phyloP scores from a whole-genome alignment of 2,113 vertebrate genomes.

The Acanthochromis polyacanthus region DNA sequence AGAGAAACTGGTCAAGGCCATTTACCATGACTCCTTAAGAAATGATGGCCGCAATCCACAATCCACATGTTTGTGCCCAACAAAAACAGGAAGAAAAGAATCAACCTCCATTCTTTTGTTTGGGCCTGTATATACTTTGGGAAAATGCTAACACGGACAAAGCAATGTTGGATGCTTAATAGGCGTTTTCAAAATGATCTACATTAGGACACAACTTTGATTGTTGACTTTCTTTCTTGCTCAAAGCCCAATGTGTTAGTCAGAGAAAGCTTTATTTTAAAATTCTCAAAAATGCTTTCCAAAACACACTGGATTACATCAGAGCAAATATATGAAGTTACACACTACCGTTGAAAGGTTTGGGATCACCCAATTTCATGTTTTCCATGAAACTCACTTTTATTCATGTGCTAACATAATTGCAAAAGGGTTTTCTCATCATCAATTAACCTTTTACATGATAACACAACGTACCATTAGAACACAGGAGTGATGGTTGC shows the following conservation, averaged over 20 bases:
- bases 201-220: neutral
- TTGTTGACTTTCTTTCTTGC: neutral
- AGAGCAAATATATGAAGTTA: no score
- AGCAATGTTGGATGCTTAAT: neutral
- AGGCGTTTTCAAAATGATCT: neutral
- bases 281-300: no score
- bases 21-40: neutral
- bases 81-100: conserved; percentile 4
- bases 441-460: no score
- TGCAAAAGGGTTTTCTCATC: no score
- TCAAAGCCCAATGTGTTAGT: neutral
- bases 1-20: neutral
- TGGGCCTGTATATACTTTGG: neutral
- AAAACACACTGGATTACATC: no score
- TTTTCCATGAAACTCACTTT: no score
- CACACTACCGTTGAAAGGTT: no score
- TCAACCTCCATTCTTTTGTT: neutral
- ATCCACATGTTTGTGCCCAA: neutral
- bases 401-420: no score
- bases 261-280: no score
- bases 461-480: no score
- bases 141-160: neutral
- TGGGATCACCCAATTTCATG: no score
- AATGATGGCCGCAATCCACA: neutral
- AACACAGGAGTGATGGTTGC: no score